Evolutionary conservation across 2,888 invertebrate genomes (phyloP), one percentile per base, ranked within the genome.

Genomic region (Nasonia oneida): DNA sequence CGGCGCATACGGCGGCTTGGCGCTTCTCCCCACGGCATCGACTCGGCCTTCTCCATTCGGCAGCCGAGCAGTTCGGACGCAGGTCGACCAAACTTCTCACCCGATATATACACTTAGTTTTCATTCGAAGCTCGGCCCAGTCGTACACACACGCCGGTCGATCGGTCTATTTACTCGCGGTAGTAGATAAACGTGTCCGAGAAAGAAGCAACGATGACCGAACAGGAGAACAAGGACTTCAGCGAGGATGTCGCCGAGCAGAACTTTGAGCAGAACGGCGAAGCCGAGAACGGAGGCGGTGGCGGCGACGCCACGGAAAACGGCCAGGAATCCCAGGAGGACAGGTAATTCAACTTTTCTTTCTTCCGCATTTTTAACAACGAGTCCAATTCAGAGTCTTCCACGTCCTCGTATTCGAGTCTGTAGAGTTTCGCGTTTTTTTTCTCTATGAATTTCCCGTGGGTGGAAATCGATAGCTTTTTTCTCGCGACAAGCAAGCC

Each of bases 231-330:
- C 87, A 93, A 93, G 91, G 93, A 93, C 89, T 93, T 93, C 91
- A 93, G 92, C 91, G 93, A 93, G 88, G 93, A 93, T 88, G 91
- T 93, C 85, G 94, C 94, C 77, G 96, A 96, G 90, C 96, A 96
- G 94, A 94, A 94, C 89, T 94, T 94, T 88, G 94, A 94, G 89
- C 96, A 96, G 94, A 94, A 95, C 91, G 93, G 94, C 88, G 93
- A 94, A 77, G 94, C 94, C 86, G 95, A 95, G 93, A 96, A 96
- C 92, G 95, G 95, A 92, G 96, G 96, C 90, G 96, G 96, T 37
- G 37, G 37, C 90, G 96, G 96, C 93, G 96, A 95, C 92, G 95
- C 95, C 91, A 95, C 95, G 90, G 96, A 96, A 93, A 95, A 96
- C 94, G 96, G 96, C 89, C 93, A 92, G 89, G 93, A 93, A 83